Percentiles rank a stretch among this genome's conserved stretches.
Evolutionary conservation across 1,140 invertebrate genomes (phyloP).

Genomic region (Drosophila albomicans): DNA sequence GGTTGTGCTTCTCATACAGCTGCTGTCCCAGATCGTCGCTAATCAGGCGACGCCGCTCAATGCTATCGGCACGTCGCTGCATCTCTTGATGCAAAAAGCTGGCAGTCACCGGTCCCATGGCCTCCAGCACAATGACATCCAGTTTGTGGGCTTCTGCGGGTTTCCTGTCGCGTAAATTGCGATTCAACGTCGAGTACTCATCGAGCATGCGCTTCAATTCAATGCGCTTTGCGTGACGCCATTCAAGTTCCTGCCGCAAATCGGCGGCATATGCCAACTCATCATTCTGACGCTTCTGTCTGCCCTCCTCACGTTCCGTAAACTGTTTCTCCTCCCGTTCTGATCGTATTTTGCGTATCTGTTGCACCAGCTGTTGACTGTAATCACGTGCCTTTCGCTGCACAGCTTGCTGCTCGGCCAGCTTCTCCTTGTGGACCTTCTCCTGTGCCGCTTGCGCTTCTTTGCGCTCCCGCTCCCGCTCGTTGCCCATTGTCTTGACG

Average conservation of each 20-base stretch:
- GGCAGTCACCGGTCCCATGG: conserved; percentile 43
- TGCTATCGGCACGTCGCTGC: conserved; percentile 8
- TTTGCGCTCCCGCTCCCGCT: conserved; percentile 16
- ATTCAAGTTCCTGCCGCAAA: not conserved
- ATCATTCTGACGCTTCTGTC: conserved; percentile 36
- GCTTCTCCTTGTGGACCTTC: conserved; percentile 31
- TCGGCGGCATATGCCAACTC: conserved; percentile 25
- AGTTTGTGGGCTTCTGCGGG: not conserved
- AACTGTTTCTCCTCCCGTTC: conserved; percentile 7
- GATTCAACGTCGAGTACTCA: conserved; percentile 35
- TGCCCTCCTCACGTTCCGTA: conserved; percentile 35
- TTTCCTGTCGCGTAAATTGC: not conserved
- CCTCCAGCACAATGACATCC: conserved; percentile 55
- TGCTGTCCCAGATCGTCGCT: conserved; percentile 41
- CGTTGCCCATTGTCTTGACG: not conserved
- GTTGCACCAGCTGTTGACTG: conserved; percentile 45
- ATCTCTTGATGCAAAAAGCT: not conserved
- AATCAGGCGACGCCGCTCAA: conserved; percentile 42
- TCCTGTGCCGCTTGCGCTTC: conserved; percentile 41
- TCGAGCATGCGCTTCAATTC: conserved; percentile 45
- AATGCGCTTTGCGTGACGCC: conserved; percentile 20
- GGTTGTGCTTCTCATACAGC: conserved; percentile 39
- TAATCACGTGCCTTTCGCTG: conserved; percentile 37
- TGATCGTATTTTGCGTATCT: conserved; percentile 33
- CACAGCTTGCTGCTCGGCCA: conserved; percentile 26